These are phyloP conservation scores for Acrobasis repandana DNA, from an alignment of 2,888 invertebrate genomes.

Conservation along the genomic window DNA sequence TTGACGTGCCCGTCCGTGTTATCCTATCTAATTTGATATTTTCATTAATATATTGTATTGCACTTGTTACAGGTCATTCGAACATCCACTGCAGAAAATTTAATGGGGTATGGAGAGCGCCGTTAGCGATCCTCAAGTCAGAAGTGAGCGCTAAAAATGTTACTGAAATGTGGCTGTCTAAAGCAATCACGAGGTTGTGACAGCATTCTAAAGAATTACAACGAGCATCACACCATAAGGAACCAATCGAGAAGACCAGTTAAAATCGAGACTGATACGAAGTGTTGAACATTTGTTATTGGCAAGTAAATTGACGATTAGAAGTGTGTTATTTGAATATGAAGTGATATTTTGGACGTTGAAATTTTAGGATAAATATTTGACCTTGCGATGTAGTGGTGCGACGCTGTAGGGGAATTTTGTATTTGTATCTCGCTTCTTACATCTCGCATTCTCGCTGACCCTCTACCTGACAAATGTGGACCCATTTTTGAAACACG, in stretches of 20 bases:
- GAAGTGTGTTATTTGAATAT: conserved; percentile 38
- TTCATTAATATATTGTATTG: conserved; percentile 12
- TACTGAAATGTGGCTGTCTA: conserved; percentile 1
- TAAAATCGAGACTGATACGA: conserved; percentile 41
- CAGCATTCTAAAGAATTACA: conserved; percentile 49
- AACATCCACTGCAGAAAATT: conserved; percentile 24
- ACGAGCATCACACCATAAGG: conserved; percentile 40
- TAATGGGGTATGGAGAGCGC: conserved; percentile 17
- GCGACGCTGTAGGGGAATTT: conserved; percentile 17
- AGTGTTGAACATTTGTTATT: conserved; percentile 47
- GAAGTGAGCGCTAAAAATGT: conserved; percentile 18
- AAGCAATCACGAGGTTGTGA: conserved; percentile 28
- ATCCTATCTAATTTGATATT: background rate
- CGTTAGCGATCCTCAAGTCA: background rate
- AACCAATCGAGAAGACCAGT: conserved; percentile 40
- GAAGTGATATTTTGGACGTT: conserved; percentile 54
- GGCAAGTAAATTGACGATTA: conserved; percentile 48
- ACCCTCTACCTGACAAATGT: conserved; percentile 25
- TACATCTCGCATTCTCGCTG: conserved; percentile 31
- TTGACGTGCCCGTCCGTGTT: background rate
- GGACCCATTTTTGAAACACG: no score
- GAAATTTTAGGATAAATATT: conserved; percentile 41
- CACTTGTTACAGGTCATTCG: conserved; percentile 40
- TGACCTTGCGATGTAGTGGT: conserved; percentile 51
- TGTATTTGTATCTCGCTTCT: conserved; percentile 27